Base-by-base conservation (phyloP, 2,797 vertebrate species). In the Danio tinwini region DNA sequence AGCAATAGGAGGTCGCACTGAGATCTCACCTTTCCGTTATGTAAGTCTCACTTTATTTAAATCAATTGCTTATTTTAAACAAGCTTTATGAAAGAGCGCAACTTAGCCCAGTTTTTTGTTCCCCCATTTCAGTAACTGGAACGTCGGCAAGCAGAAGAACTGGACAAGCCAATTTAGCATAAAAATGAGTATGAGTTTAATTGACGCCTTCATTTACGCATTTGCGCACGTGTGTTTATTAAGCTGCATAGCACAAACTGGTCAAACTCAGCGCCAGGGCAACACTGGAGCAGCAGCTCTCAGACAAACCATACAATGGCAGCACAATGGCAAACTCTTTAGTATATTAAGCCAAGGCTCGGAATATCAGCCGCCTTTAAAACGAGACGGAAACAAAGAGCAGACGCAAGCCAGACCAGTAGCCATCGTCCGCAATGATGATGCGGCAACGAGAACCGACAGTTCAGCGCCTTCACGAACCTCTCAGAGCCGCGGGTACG, bases 271-370 rank as follows among this genome's bases (percentile, higher is more conserved):
- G 89, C 93, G 89, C 78, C 86, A 85, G 68, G 89, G 87, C 6
- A 89, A 84, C 14, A 86, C 86, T 0, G 89, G 85, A 4, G 88
- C 91, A 14, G 92, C 92, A 2, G 93, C 93, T 81, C 95, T 94
- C 86, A 92, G 95, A 75, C 96, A 96, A 86, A 93, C 93, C 50
- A 92, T 99, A 63, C 96, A 96, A 83, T 98, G 97, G 97, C 94
- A 96, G 79, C 96, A 97, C 93, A 97, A 97, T 84, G 97, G 97
- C 82, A 94, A 96, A 91, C 90, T 97, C 74, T 98, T 95, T 86
- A 98, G 97, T 83, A 93, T 98, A 82, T 90, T 98, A 56, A 99
- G 96, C 86, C 95, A 94, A 37, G 96, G 96, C 65, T 91, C 96
- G 5, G 93, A 96, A 89, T 98, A 96, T 83, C 96, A 96, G 88